phyloP scores from a whole-genome alignment of 2,113 vertebrate genomes.

The Neoarius graeffei region DNA sequence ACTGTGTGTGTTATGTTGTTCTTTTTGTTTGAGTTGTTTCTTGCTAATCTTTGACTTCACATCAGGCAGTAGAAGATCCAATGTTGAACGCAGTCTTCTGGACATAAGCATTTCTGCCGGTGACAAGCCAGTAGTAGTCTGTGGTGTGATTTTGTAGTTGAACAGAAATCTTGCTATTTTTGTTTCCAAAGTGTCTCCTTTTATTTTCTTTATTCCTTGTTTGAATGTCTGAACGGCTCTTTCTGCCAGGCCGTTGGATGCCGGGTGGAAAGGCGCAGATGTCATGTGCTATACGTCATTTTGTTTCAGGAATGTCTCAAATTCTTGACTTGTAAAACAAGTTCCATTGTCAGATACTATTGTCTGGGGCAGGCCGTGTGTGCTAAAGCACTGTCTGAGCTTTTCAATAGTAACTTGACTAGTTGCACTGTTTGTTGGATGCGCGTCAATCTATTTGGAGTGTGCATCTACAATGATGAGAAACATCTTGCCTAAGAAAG shows the following conservation, averaged over 20 bases:
- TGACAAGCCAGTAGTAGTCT: constrained; percentile 25
- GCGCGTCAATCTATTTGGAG: constrained; percentile 24
- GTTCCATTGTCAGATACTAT: constrained; percentile 36
- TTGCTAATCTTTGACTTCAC: background rate
- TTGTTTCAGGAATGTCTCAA: constrained; percentile 19
- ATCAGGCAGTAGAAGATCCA: constrained; percentile 33
- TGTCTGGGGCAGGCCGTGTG: constrained; percentile 24
- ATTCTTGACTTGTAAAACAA: constrained; percentile 19
- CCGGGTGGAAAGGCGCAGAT: constrained; percentile 23
- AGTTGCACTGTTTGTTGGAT: constrained; percentile 12
- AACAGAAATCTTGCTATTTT: constrained; percentile 23
- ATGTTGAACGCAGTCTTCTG: background rate
- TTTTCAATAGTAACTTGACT: constrained; percentile 36
- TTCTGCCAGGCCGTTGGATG: constrained; percentile 34
- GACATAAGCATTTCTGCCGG: constrained; percentile 36
- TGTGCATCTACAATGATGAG: constrained; percentile 35
- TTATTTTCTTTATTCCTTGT: constrained; percentile 21
- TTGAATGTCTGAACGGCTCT: constrained; percentile 37
- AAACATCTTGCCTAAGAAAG: constrained; percentile 36
- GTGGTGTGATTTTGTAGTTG: constrained; percentile 34
- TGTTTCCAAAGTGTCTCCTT: constrained; percentile 10
- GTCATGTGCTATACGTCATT: constrained; percentile 46
- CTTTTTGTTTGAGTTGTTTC: constrained; percentile 39
- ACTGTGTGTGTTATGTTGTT: constrained; percentile 8
- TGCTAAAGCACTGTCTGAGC: background rate